Evolutionary conservation across 2,888 invertebrate species (phyloP).

Genomic region (Ornithoptera priamus): DNA sequence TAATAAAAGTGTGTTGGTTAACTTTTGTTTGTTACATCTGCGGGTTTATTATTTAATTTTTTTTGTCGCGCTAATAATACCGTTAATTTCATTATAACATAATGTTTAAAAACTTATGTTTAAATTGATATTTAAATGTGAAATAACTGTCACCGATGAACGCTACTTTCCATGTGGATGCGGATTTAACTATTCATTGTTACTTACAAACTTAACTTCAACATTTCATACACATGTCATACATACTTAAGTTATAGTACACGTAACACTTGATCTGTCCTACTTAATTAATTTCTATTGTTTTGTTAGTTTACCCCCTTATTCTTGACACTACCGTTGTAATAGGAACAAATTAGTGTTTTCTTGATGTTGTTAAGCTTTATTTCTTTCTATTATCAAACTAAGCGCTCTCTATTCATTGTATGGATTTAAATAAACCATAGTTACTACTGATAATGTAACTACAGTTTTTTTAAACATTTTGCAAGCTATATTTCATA

Average conservation of each 20-base stretch:
- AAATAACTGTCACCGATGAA: neutral
- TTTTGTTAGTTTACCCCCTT: constrained; percentile 13
- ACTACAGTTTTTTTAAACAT: neutral
- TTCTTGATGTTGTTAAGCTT: constrained; percentile 25
- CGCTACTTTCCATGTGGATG: constrained; percentile 8
- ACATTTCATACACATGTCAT: constrained; percentile 7
- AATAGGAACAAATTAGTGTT: constrained; percentile 11
- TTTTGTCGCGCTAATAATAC: neutral
- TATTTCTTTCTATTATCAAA: neutral
- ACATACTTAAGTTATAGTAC: constrained; percentile 12
- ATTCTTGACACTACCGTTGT: constrained; percentile 10
- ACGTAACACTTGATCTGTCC: constrained; percentile 14
- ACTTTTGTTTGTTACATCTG: constrained; percentile 1
- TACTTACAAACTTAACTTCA: neutral
- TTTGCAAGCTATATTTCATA: neutral
- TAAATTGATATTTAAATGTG: neutral
- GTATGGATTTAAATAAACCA: no score
- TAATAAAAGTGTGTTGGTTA: neutral
- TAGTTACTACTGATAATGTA: no score
- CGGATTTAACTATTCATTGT: neutral
- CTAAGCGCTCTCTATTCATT: no score
- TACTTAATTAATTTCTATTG: constrained; percentile 6
- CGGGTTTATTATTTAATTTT: neutral
- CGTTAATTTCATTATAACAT: neutral
- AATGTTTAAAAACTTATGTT: neutral